Base-by-base conservation (phyloP, 2,888 invertebrate genomes). In the Xylota sylvarum region DNA sequence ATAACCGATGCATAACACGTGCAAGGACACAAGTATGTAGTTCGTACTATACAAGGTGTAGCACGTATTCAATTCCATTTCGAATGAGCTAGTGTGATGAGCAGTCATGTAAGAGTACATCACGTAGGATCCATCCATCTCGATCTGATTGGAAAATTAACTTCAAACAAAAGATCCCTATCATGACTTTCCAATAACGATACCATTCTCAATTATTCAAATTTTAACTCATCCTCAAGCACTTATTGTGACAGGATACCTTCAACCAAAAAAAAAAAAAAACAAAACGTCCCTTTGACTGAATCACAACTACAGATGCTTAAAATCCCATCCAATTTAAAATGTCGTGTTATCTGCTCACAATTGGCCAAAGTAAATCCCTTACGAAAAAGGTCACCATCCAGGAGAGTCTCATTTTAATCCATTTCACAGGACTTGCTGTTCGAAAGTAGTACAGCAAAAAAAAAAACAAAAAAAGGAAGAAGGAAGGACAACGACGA, bases 311-410 rank as follows among this genome's bases (percentile, higher is more conserved):
- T 35, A 35, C 60, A 65, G 64, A 65, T 65, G 65, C 50, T 35
- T 35, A 23, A 50, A 65, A 37, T 50, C 50, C 65, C 35, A 65
- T 50, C 50, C 50, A 50, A 65, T 65, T 65, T 50, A 23, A 23
- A 65, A 32, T 7, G 32, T 48, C 46, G 48, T 65, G 32, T 50
- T 50, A 65, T 65, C 48, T 50, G 17, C 32, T 23, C 14, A 46
- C 43, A 64, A 64, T 12, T 64, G 46, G 62, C 62, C 62, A 64
- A 69, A 69, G 69, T 23, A 40, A 43, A 23, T 69, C 69, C 40
- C 55, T 40, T 7, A 10, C 9, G 10, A 55, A 69, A 69, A 40
- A 43, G 52, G 40, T 55, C 69, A 52, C 52, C 52, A 32, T 35
- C 10, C 7, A 14, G 7, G 37, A 37, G n/a, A 69, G 37, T 2